phyloP scores from a whole-genome alignment of 2,797 vertebrate species.

The Lepilemur ruficaudatus region DNA sequence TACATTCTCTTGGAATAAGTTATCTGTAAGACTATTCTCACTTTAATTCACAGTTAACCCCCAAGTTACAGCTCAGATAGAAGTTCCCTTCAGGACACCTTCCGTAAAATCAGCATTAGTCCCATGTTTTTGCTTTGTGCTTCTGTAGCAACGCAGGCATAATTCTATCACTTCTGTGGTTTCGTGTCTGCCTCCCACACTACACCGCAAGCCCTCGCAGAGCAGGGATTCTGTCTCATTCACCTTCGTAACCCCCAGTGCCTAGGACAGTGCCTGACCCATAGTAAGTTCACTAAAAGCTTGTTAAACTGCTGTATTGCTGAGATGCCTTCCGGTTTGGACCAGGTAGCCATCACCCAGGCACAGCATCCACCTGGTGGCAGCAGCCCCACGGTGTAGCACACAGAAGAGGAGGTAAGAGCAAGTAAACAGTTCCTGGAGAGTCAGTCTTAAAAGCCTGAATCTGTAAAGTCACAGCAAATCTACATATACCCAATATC shows the following conservation, averaged over 20 bases:
- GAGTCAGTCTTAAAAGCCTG: neutral
- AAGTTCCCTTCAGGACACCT: neutral
- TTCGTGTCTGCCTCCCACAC: neutral
- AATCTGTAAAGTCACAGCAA: neutral
- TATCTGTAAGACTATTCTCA: neutral
- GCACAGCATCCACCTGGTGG: slow-evolving; percentile 33
- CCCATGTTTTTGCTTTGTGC: neutral
- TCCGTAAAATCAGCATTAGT: neutral
- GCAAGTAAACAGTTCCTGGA: neutral
- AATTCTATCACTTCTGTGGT: neutral
- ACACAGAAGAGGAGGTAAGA: too few relatives aligned
- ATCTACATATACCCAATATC: neutral
- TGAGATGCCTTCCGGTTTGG: neutral
- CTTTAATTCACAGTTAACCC: neutral
- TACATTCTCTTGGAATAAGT: neutral
- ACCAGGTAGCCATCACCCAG: neutral
- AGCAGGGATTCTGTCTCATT: neutral
- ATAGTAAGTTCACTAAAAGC: neutral
- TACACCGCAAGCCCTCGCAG: neutral
- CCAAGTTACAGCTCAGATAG: neutral
- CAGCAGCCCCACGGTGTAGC: neutral
- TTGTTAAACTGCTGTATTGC: neutral
- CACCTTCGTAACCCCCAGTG: neutral
- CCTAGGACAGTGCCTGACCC: neutral
- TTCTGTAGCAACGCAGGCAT: neutral